phyloP scores from a whole-genome alignment of 2,113 vertebrate genomes.

The Ageneiosus marmoratus region DNA sequence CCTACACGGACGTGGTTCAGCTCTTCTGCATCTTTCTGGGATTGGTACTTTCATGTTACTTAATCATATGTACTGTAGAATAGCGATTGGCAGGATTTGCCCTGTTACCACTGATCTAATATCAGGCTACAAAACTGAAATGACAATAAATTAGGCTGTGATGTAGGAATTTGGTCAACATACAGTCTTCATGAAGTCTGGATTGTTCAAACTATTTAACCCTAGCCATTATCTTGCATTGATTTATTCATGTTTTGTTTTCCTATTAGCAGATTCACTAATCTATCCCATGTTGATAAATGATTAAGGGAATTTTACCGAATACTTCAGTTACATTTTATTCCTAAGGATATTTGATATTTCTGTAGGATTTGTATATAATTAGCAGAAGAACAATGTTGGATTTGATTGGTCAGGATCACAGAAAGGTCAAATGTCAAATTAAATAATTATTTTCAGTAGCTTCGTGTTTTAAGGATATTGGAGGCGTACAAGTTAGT shows the following conservation, averaged over 20 bases:
- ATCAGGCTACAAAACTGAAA: not conserved
- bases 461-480: not conserved
- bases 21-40: slow-evolving; percentile 97
- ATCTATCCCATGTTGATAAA: not conserved
- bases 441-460: not conserved
- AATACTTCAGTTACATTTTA: too few species aligned
- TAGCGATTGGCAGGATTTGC: not conserved
- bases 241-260: not conserved
- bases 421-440: not conserved
- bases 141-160: not conserved
- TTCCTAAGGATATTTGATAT: not conserved
- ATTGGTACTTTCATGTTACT: slow-evolving; percentile 73
- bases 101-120: not conserved
- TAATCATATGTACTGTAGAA: not conserved
- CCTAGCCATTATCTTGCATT: not conserved
- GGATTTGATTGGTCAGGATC: not conserved
- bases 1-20: slow-evolving; percentile 96
- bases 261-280: not conserved
- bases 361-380: not conserved
- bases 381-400: not conserved
- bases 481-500: not conserved
- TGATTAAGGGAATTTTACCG: not conserved
- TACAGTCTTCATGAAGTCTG: not conserved
- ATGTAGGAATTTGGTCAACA: not conserved
- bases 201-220: not conserved